Base-by-base conservation (phyloP, 37 sponge, comb jelly and placozoan genomes). In the Amphimedon queenslandica region DNA sequence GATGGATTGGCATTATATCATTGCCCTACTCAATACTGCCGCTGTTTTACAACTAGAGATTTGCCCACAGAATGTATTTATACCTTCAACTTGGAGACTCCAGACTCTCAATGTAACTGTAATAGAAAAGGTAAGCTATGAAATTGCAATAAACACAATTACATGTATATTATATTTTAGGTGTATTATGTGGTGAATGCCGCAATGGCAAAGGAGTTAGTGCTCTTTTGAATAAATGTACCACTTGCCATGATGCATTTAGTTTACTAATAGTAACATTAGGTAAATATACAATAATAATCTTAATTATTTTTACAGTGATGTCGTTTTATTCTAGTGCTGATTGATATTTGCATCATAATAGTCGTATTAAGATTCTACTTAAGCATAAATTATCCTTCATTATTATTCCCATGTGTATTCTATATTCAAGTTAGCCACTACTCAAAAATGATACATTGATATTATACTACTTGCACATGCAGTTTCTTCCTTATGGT, bases 111-210 rank as follows among this genome's bases (percentile, higher is more conserved):
- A 37, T 67, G 68, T 67, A 27, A 11, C 31, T 67, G 68, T 67
- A 37, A 29, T 27, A 67, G 68, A 38, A 67, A 35, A 33, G 68
- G 68, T 67, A 18, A 38, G 21, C 21, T 32, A 13, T 27, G 16
- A 8, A 6, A n/a, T 60, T 13, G 13, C 13, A n/a, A n/a, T n/a
- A 47, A 47, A 13, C 51, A 47, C 13, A 47, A 47, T 13, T 47
- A 47, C 13, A 25, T 25, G 47, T 51, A 53, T 10, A 21, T 2
- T 43, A 1, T 37, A 10, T 10, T 64, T n/a, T 55, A 88, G 88
- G 88, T 51, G 30, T 78, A 28, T 63, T 88, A 35, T 88, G 88
- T 88, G 88, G 88, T 1, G 69, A 55, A 16, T 88, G 88, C 38
- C 67, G 41, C 6, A 68, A 82, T 24, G 74, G 66, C 24, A 31